Evolutionary conservation across 1,140 invertebrate species (phyloP), one percentile per base, ranked within the genome.

Genomic region (Lasioglossum albipes): DNA sequence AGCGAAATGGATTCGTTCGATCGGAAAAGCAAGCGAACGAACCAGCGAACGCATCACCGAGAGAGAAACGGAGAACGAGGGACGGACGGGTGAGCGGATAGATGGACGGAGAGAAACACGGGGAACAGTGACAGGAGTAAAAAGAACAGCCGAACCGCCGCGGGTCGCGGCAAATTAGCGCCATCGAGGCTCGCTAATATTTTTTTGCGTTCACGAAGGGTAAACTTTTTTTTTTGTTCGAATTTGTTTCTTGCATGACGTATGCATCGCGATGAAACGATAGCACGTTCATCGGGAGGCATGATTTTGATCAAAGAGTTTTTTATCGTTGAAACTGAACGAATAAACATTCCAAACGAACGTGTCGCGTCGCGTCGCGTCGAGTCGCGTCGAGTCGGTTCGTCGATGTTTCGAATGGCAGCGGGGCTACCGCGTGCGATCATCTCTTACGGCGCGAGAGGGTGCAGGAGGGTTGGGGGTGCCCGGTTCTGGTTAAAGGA

Each of bases 1-100:
- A 90, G 87, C 84, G 89, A 90, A 91, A 91, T 90, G 88, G 86
- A 90, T 90, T 89, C 79, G 76, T 70, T 83, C 81, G 86, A 57
- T 80, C 69, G 85, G 76, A 88, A 83, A 79, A 81, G 61, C 74
- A 69, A 73, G 81, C 66, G 82, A 59, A 71, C 76, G 67, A 59
- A n/a, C 57, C 18, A 59, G 7, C 81, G 86, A 57, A 79, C 69
- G 85, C 52, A 54, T 54, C 52, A 16, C 52, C 52, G 52, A 73
- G 87, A 81, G 75, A 75, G 57, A n/a, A 72, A 61, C 59, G 76
- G 61, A 71, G 52, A 20, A 54, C 52, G 52, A 75, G n/a, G 65
- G 22, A 45, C 12, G 54, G 61, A 20, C 64, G 72, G 57, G 13
- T 13, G 45, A 36, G 65, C 42, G 62, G 71, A 75, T 69, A 36